phyloP scores from a whole-genome alignment of 2,113 vertebrate genomes.

The Mystacornis crossleyi region DNA sequence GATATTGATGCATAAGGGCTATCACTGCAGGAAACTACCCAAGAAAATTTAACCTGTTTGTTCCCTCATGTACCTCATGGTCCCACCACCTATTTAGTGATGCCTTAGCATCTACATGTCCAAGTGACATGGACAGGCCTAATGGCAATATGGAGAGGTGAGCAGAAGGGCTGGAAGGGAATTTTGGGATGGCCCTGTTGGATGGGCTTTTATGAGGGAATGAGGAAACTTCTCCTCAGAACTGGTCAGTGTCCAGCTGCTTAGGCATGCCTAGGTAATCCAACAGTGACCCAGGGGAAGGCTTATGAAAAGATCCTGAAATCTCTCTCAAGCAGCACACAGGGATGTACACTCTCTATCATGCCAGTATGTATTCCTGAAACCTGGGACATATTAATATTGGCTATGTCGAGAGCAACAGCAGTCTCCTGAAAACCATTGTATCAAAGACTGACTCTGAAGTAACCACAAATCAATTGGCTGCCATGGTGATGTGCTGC shows the following conservation, averaged over 20 bases:
- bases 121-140: not conserved
- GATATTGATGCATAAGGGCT: not conserved
- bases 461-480: not conserved
- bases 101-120: not conserved
- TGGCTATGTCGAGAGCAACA: not conserved
- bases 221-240: not conserved
- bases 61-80: not conserved
- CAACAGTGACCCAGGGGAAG: not conserved
- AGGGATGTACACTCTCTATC: not conserved
- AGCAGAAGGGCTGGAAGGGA: not conserved
- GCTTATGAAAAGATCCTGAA: not conserved
- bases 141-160: not conserved
- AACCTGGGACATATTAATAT: not conserved
- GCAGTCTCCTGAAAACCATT: not conserved
- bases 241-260: rapidly evolving
- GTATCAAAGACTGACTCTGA: slow-evolving; percentile 1
- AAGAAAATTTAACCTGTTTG: not conserved
- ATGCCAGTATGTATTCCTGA: not conserved
- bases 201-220: not conserved
- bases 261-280: not conserved
- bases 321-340: not conserved
- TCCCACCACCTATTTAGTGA: not conserved
- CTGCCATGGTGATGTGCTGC: slow-evolving; percentile 24
- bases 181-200: not conserved
- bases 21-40: not conserved